Percentiles rank a stretch among this genome's conserved stretches.
These are phyloP conservation scores for Rhea pennata DNA, from an alignment of 2,113 vertebrate species.

Conservation along the genomic window DNA sequence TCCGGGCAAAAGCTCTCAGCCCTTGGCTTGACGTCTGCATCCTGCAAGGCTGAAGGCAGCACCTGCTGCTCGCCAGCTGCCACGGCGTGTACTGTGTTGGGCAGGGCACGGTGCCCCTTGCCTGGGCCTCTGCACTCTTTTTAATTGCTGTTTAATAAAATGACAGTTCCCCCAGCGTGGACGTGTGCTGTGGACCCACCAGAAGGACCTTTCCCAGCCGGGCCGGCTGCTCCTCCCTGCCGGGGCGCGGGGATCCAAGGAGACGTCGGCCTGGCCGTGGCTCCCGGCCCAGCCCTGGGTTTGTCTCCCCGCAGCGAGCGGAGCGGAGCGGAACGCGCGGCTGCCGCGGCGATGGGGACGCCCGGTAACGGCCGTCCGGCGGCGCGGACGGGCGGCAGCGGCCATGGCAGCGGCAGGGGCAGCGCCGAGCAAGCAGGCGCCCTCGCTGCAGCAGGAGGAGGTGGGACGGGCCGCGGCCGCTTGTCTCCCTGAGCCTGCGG, in stretches of 20 bases:
- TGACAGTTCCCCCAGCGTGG: neutral
- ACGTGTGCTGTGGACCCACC: fast-evolving
- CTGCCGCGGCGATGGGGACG: fast-evolving
- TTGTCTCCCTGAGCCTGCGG: too few relatives aligned
- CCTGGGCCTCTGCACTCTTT: conserved; percentile 11
- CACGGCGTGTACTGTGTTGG: fast-evolving
- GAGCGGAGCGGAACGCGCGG: fast-evolving
- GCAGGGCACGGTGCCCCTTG: fast-evolving
- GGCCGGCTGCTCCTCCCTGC: too few relatives aligned
- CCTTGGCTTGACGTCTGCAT: fast-evolving
- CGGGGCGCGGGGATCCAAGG: too few relatives aligned
- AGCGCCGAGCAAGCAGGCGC: neutral
- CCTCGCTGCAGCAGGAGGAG: fast-evolving
- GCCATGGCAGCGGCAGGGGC: neutral
- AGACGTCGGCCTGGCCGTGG: too few relatives aligned
- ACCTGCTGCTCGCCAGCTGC: neutral
- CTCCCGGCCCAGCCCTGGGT: too few relatives aligned
- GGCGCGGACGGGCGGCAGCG: fast-evolving
- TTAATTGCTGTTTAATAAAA: conserved; percentile 69
- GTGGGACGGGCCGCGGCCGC: fast-evolving
- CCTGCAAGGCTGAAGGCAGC: neutral
- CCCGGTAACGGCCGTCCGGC: fast-evolving
- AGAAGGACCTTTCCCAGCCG: too few relatives aligned
- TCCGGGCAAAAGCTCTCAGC: neutral
- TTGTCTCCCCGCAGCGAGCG: too few relatives aligned